phyloP scores from a whole-genome alignment of 2,888 invertebrate species.

The Rhyacophila evoluta region DNA sequence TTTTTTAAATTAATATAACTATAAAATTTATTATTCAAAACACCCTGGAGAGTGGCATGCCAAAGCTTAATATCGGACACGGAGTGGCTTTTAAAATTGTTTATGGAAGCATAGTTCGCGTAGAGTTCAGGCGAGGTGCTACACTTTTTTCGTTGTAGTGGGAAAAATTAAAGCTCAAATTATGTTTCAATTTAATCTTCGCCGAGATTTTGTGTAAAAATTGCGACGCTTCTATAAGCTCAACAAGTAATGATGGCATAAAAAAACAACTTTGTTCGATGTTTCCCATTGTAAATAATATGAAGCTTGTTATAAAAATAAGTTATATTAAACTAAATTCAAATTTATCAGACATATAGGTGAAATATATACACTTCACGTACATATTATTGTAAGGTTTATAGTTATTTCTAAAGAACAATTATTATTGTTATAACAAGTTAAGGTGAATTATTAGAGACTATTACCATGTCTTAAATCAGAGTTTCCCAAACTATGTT shows the following conservation, averaged over 20 bases:
- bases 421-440: too few species aligned
- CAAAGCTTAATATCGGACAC: constrained; percentile 30
- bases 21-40: background rate
- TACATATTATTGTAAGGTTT: too few species aligned
- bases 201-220: background rate
- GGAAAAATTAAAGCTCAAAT: constrained; percentile 15
- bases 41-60: background rate
- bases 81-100: constrained; percentile 48
- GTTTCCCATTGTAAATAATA: background rate
- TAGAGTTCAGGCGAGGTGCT: background rate
- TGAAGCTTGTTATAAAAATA: too few species aligned
- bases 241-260: background rate
- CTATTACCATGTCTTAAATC: too few species aligned
- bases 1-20: too few species aligned
- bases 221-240: background rate
- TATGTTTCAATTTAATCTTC: constrained; percentile 17
- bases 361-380: too few species aligned
- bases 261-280: background rate
- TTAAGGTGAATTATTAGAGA: too few species aligned
- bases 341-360: too few species aligned
- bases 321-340: too few species aligned
- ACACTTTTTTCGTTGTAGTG: background rate
- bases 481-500: too few species aligned
- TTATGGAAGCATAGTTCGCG: constrained; percentile 42
- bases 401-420: too few species aligned